phyloP scores from a whole-genome alignment of 2,797 vertebrate genomes.

The Gallinago solitaria region DNA sequence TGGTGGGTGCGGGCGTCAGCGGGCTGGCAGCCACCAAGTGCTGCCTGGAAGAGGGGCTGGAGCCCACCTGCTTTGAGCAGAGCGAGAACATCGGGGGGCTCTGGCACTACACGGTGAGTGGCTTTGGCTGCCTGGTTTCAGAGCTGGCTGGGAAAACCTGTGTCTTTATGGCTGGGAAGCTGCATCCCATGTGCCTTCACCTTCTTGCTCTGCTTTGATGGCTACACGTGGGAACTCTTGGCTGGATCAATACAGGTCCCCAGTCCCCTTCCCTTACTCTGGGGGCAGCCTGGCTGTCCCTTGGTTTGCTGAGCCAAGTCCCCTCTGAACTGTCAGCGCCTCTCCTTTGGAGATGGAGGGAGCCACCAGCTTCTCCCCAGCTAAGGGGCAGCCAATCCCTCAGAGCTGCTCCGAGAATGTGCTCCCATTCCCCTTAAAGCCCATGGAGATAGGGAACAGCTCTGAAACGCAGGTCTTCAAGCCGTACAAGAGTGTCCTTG shows the following conservation, averaged over 20 bases:
- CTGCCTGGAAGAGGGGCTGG: constrained; percentile 84
- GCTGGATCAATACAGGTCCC: not conserved
- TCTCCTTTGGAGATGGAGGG: not conserved
- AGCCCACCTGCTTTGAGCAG: constrained; percentile 83
- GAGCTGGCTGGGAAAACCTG: not conserved
- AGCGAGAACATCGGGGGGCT: constrained; percentile 83
- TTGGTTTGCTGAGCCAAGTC: not conserved
- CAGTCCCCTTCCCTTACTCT: not conserved
- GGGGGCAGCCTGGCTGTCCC: not conserved
- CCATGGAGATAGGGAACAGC: too few relatives aligned
- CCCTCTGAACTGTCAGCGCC: not conserved
- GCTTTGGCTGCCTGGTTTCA: not conserved
- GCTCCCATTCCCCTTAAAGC: not conserved
- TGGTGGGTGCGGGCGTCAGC: constrained; percentile 80
- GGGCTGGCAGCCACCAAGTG: constrained; percentile 79
- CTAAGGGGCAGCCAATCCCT: not conserved
- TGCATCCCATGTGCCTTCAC: not conserved
- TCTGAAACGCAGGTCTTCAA: not conserved
- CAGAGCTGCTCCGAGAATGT: fast-evolving
- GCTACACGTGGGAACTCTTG: not conserved
- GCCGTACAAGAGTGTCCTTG: not conserved
- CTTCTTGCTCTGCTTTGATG: not conserved
- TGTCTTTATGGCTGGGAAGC: not conserved
- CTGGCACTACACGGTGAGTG: constrained; percentile 81
- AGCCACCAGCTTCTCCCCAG: not conserved